Conservation (phyloP, 2,797 vertebrate species). For the Sebastes vulpes region DNA sequence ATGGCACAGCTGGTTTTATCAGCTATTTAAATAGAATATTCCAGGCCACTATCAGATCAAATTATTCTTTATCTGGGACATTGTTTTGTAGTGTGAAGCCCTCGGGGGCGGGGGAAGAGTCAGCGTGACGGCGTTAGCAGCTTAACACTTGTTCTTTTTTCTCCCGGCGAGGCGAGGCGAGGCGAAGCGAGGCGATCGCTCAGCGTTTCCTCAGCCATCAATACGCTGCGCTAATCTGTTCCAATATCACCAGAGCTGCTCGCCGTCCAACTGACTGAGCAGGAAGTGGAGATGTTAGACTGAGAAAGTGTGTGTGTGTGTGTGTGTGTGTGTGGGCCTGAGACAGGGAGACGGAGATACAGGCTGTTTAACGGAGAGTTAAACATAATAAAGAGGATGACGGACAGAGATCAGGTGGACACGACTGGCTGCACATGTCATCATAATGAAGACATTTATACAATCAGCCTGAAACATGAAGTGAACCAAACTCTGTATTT, state of each 20-base stretch:
- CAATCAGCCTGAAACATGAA: not conserved
- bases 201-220: not conserved
- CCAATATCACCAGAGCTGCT: not conserved
- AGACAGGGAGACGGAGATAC: not conserved
- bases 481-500: not conserved
- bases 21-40: slow-evolving; percentile 1
- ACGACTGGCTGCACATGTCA: too few relatives aligned
- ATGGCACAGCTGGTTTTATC: not conserved
- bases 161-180: not conserved
- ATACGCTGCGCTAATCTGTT: not conserved
- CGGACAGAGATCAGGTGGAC: too few relatives aligned
- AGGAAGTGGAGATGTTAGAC: not conserved
- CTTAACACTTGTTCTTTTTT: slow-evolving; percentile 14
- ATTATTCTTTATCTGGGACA: slow-evolving; percentile 22
- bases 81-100: not conserved
- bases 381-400: not conserved
- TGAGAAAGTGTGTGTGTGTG: not conserved
- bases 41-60: not conserved
- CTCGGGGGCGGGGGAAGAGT: not conserved
- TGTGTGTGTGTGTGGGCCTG: not conserved
- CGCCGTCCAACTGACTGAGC: not conserved
- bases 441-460: not conserved
- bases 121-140: slow-evolving; percentile 9
- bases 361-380: not conserved
- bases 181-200: not conserved